These are phyloP conservation scores for Corydoras maculifer DNA, from an alignment of 2,113 vertebrate species.

Conservation along the genomic window DNA sequence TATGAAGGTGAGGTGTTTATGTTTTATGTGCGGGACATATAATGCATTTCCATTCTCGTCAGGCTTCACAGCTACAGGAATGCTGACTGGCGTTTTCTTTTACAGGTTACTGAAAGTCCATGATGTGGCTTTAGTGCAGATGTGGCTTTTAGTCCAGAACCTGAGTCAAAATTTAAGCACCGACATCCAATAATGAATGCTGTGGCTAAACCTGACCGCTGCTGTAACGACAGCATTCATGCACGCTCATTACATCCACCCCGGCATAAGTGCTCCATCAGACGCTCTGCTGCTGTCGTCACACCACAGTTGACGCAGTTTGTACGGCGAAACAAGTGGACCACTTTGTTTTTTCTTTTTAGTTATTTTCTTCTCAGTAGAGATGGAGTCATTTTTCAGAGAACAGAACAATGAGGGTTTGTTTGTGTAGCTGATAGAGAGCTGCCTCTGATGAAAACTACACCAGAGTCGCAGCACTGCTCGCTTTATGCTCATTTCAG, in stretches of 20 bases:
- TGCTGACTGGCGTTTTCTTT: not conserved
- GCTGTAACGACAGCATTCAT: not conserved
- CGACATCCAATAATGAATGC: not conserved
- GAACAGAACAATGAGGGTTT: not conserved
- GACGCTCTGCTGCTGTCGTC: slow-evolving; percentile 12
- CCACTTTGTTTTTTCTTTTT: not conserved
- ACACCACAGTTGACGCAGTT: not conserved
- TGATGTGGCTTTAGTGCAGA: not conserved
- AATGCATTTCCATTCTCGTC: not conserved
- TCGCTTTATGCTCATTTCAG: not conserved
- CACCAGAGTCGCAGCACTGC: slow-evolving; percentile 21
- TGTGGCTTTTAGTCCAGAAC: not conserved
- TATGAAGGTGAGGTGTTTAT: no score
- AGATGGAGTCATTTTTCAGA: not conserved
- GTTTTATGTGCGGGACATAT: no score
- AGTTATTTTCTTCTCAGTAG: not conserved
- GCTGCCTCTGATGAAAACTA: slow-evolving; percentile 27
- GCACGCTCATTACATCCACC: slow-evolving; percentile 3
- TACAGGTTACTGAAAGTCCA: no score
- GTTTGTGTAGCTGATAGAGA: not conserved
- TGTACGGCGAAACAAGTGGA: no score
- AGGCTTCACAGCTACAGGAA: not conserved
- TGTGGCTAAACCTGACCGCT: not conserved
- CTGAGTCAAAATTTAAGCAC: not conserved
- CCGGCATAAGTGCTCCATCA: slow-evolving; percentile 7